phyloP scores from a whole-genome alignment of 2,113 vertebrate genomes.

The Rousettus leschenaultii region DNA sequence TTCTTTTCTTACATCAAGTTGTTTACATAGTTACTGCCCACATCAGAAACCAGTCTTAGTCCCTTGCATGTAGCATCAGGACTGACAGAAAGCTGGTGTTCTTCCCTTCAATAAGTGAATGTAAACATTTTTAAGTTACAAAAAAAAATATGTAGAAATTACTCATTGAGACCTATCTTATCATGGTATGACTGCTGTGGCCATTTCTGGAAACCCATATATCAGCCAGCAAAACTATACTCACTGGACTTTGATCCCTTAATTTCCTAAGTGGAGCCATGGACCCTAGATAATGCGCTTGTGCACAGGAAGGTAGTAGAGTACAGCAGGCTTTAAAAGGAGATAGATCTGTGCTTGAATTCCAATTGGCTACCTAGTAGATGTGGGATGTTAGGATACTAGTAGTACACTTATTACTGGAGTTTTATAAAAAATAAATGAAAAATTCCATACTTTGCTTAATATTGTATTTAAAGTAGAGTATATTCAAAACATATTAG shows the following conservation, averaged over 20 bases:
- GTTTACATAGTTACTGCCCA: slow-evolving; percentile 29
- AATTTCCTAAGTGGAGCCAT: background rate
- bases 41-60: background rate
- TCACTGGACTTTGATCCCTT: background rate
- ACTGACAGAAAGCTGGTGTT: background rate
- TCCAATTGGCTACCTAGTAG: background rate
- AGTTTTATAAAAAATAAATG: background rate
- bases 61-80: background rate
- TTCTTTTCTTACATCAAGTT: background rate
- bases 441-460: background rate
- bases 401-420: background rate
- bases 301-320: background rate
- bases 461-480: background rate
- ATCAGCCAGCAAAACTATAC: background rate
- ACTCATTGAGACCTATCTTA: background rate
- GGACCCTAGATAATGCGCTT: background rate
- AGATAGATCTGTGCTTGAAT: background rate
- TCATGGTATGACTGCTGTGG: background rate
- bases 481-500: background rate
- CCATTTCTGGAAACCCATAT: slow-evolving; percentile 2
- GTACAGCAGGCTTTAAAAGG: background rate
- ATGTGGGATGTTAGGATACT: background rate
- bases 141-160: background rate
- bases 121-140: background rate
- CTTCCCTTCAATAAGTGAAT: background rate